Evolutionary conservation across 1,140 invertebrate genomes (phyloP), one percentile per base, ranked within the genome.

Genomic region (Gryllus bimaculatus): DNA sequence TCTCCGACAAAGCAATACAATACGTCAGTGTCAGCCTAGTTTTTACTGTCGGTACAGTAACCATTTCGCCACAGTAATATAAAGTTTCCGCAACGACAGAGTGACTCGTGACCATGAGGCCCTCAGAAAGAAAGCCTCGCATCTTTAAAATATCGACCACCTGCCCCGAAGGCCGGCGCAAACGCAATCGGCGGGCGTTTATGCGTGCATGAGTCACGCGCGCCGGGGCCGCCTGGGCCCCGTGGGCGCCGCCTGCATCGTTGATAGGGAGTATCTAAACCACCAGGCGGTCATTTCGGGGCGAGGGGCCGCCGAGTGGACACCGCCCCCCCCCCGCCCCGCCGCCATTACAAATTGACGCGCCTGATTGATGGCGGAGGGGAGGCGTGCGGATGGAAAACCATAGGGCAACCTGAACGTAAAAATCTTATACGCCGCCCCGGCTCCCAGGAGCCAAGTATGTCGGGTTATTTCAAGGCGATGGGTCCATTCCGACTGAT

Each of bases 321-420:
- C 73, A 84, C 81, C 82, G 82, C 39, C 74, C 54, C 81, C 81
- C 81, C 85, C 83, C 86, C 86, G 86, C n/a, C 84, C 85, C 87
- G 85, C 87, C 86, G 86, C 87, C 87, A 87, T 88, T 87, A 88
- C 87, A 88, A 88, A 88, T 87, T 88, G 87, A 88, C 87, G 87
- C 86, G 83, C 83, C 87, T 88, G 87, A 87, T 88, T 87, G 87
- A 88, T 88, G 85, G 86, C 83, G 82, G 81, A 83, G 84, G 83
- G 84, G 83, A 84, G 83, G 20, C 47, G 76, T 1, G 48, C 48
- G 76, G 76, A 77, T 77, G 47, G 10, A 47, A 66, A 20, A 8
- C 76, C 76, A 77, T 77, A 48, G 48, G 15, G n/a, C 54, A 77
- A 77, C 76, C 76, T 77, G 76, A 21, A 54, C n/a, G 54, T 66